Conservation (phyloP, 1,140 invertebrate genomes). For the Papilio helenus region DNA sequence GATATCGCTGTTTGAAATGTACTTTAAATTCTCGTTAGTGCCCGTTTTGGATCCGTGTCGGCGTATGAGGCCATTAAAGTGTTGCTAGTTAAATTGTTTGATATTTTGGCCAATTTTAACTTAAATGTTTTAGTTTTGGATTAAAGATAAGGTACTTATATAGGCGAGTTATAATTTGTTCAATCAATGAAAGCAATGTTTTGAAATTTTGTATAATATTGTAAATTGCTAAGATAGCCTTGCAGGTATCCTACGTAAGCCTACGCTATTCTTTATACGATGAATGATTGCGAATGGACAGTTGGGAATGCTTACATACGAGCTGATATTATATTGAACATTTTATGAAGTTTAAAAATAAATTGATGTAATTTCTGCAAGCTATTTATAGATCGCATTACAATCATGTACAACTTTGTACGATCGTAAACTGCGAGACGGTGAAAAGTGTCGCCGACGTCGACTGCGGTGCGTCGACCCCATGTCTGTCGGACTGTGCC, state of each 20-base stretch:
- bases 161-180: neutral
- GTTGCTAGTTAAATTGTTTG: neutral
- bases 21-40: slow-evolving; percentile 27
- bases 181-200: too few relatives aligned
- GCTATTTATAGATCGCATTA: neutral
- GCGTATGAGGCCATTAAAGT: slow-evolving; percentile 17
- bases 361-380: neutral
- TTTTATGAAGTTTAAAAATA: neutral
- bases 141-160: neutral
- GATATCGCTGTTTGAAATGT: slow-evolving; percentile 21
- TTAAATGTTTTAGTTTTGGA: neutral
- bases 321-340: neutral
- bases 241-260: too few relatives aligned
- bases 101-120: neutral
- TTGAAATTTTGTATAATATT: too few relatives aligned
- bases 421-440: neutral
- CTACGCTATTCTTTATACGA: neutral
- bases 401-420: neutral
- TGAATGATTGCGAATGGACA: neutral
- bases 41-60: slow-evolving; percentile 15
- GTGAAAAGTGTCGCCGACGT: slow-evolving; percentile 29
- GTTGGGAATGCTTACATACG: neutral
- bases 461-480: slow-evolving; percentile 30
- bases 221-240: too few relatives aligned
- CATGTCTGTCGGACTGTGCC: slow-evolving; percentile 37